These are phyloP conservation scores for Lutjanus argentimaculatus DNA, from an alignment of 2,797 vertebrate species.

Conservation along the genomic window DNA sequence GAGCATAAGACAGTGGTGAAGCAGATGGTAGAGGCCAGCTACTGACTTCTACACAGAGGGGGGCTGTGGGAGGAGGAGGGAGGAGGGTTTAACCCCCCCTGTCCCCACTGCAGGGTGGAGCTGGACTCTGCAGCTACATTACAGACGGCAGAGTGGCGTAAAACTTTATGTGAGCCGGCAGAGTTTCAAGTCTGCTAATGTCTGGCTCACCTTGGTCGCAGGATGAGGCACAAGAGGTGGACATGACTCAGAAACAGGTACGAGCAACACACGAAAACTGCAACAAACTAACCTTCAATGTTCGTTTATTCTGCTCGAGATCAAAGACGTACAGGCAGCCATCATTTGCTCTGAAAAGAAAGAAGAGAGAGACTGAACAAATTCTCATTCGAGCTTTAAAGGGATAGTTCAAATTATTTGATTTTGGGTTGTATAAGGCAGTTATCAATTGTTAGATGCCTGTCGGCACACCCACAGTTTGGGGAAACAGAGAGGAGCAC, in stretches of 20 bases:
- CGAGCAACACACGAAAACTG: neutral
- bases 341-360: conserved; percentile 90
- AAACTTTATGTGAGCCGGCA: conserved; percentile 29
- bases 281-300: conserved; percentile 88
- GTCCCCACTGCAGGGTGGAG: conserved; percentile 35
- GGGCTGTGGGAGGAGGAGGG: conserved; percentile 22
- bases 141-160: conserved; percentile 23
- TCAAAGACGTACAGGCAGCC: conserved; percentile 95
- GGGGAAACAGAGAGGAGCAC: too few relatives aligned
- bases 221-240: conserved; percentile 9
- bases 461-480: too few relatives aligned
- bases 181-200: conserved; percentile 9
- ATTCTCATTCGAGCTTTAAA: neutral
- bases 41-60: conserved; percentile 56
- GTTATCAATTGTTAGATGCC: too few relatives aligned
- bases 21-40: conserved; percentile 71
- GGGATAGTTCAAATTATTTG: too few relatives aligned
- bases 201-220: conserved; percentile 50
- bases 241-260: conserved; percentile 6
- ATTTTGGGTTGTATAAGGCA: too few relatives aligned
- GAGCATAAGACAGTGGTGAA: conserved; percentile 33
- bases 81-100: conserved; percentile 31
- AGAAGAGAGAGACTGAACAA: conserved; percentile 22
- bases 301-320: conserved; percentile 91
- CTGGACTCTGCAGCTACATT: conserved; percentile 19